These are phyloP conservation scores for Achatina immaculata DNA, from an alignment of 1,140 invertebrate species.

Conservation along the genomic window DNA sequence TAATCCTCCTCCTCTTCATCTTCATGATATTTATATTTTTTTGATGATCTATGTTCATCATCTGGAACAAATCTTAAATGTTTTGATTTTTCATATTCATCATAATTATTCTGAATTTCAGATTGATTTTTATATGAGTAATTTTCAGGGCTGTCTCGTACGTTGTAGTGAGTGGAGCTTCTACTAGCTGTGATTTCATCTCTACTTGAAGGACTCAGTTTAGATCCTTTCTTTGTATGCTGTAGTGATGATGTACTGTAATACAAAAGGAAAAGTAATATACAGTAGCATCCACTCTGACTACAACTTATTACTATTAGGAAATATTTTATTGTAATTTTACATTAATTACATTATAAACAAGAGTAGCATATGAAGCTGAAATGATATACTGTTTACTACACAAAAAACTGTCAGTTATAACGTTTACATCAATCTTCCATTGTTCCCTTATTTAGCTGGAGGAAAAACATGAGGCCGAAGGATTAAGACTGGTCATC, in stretches of 20 bases:
- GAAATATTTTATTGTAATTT: too few relatives aligned
- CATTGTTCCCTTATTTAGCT: too few relatives aligned
- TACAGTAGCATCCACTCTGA: too few relatives aligned
- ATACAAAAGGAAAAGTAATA: background rate
- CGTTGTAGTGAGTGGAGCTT: background rate
- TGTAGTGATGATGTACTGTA: background rate
- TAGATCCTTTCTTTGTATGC: background rate
- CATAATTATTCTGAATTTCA: conserved; percentile 28
- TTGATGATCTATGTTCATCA: conserved; percentile 19
- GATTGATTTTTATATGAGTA: conserved; percentile 24
- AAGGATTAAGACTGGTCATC: too few relatives aligned
- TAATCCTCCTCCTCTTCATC: conserved; percentile 40
- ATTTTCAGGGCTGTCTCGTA: background rate
- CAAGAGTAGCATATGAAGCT: too few relatives aligned
- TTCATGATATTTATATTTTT: conserved; percentile 9
- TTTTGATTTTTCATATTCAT: conserved; percentile 28
- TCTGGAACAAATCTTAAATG: conserved; percentile 19
- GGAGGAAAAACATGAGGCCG: too few relatives aligned
- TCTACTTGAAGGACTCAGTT: background rate
- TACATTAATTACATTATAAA: too few relatives aligned
- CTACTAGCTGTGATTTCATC: background rate
- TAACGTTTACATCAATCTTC: too few relatives aligned
- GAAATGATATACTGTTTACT: too few relatives aligned
- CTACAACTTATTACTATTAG: too few relatives aligned
- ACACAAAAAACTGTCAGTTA: too few relatives aligned